Evolutionary conservation across 2,113 vertebrate species (phyloP).

Genomic region (Phalacrocorax brasilianus): DNA sequence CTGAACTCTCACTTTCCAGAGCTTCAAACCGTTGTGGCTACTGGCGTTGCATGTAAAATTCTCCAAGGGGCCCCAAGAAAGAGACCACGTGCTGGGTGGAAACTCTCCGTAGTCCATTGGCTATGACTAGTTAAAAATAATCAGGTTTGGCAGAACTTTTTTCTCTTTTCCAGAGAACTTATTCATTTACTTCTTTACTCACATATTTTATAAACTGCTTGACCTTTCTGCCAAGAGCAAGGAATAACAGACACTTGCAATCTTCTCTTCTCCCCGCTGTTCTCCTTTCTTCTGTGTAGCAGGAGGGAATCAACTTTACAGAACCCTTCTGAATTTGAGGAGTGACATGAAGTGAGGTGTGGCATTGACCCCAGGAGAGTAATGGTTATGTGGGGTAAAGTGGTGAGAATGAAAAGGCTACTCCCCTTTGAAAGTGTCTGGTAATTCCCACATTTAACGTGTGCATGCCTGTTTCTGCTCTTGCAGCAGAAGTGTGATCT

Average conservation of each 20-base stretch:
- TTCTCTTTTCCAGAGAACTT: neutral
- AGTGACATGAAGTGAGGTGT: neutral
- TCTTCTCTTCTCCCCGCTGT: fast-evolving
- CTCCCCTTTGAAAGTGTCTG: neutral
- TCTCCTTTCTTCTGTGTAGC: neutral
- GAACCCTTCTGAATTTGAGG: neutral
- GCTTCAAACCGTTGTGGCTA: fast-evolving
- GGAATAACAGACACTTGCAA: neutral
- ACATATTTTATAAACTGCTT: neutral
- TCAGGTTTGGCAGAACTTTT: neutral
- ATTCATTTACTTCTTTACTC: neutral
- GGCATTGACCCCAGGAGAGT: neutral
- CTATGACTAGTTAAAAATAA: too few species aligned
- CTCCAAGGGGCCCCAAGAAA: neutral
- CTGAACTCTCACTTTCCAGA: neutral
- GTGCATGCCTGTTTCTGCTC: neutral
- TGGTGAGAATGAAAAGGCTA: neutral
- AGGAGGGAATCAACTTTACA: neutral
- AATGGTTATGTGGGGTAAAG: neutral
- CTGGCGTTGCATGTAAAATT: neutral
- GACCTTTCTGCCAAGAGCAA: neutral
- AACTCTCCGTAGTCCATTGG: neutral
- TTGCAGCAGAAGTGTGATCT: neutral
- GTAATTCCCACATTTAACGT: neutral
- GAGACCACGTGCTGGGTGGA: fast-evolving